Evolutionary conservation across 2,888 invertebrate species (phyloP).

Genomic region (Acleris literana): DNA sequence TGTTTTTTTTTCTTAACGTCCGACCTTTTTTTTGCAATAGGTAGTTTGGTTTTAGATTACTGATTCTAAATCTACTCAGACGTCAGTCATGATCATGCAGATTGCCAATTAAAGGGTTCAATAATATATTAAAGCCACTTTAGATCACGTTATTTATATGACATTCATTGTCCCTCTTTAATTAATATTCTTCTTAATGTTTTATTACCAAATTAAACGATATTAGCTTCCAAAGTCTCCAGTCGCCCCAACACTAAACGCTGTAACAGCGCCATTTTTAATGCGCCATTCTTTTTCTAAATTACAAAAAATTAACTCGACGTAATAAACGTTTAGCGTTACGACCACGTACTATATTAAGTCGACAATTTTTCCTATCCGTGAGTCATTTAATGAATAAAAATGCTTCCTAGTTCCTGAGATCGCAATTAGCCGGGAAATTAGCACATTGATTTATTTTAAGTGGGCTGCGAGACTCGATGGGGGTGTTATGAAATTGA

Average conservation of each 20-base stretch:
- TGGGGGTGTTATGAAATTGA: not conserved
- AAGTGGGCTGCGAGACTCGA: slow-evolving; percentile 17
- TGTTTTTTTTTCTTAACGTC: too few relatives aligned
- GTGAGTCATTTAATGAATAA: slow-evolving; percentile 83
- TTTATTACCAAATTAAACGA: not conserved
- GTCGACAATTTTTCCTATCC: slow-evolving; percentile 79
- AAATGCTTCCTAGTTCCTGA: slow-evolving; percentile 68
- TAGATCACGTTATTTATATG: too few relatives aligned
- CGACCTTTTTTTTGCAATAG: too few relatives aligned
- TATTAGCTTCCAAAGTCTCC: not conserved
- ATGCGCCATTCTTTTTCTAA: slow-evolving; percentile 55
- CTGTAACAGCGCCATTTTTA: slow-evolving; percentile 38
- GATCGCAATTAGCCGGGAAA: slow-evolving; percentile 73
- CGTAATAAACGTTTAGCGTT: slow-evolving; percentile 67
- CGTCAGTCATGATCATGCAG: too few relatives aligned
- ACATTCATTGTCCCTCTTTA: too few relatives aligned
- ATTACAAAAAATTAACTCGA: slow-evolving; percentile 80
- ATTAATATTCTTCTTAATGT: not conserved
- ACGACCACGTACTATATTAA: slow-evolving; percentile 81
- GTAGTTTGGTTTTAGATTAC: too few relatives aligned
- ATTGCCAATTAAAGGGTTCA: too few relatives aligned
- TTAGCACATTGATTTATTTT: slow-evolving; percentile 46
- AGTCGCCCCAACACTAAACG: slow-evolving; percentile 20
- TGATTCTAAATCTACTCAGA: too few relatives aligned
- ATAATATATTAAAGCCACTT: too few relatives aligned